Conservation (phyloP, 2,888 invertebrate species). For the Sphecodes monilicornis region DNA sequence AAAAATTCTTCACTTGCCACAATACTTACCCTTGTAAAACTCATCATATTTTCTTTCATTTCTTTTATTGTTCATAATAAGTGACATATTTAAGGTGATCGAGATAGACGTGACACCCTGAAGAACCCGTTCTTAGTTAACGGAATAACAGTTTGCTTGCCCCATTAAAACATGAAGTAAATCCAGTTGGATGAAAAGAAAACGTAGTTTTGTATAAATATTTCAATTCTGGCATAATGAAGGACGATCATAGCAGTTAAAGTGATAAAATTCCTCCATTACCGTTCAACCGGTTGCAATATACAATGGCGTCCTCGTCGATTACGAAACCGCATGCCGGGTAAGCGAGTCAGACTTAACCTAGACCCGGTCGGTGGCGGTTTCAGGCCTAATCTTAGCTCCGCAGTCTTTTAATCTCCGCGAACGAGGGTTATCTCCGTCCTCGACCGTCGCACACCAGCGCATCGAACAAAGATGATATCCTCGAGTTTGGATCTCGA, state of each 20-base stretch:
- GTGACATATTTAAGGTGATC: too few relatives aligned
- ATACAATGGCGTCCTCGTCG: neutral
- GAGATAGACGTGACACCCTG: too few relatives aligned
- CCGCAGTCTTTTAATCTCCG: conserved; percentile 41
- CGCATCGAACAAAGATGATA: conserved; percentile 29
- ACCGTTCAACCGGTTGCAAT: neutral
- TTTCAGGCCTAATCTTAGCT: conserved; percentile 41
- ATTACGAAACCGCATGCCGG: neutral
- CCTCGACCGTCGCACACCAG: conserved; percentile 13
- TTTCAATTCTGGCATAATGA: neutral
- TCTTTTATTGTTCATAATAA: too few relatives aligned
- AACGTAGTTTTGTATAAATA: neutral
- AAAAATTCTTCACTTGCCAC: too few relatives aligned
- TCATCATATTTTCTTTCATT: too few relatives aligned
- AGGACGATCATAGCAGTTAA: neutral
- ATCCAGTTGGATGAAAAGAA: too few relatives aligned
- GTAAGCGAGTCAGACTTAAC: conserved; percentile 19
- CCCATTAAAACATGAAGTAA: too few relatives aligned
- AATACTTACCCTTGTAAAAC: too few relatives aligned
- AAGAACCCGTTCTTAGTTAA: too few relatives aligned
- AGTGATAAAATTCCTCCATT: neutral
- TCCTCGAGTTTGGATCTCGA: conserved; percentile 34
- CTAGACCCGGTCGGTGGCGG: conserved; percentile 14
- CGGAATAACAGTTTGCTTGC: too few relatives aligned
- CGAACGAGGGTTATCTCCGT: conserved; percentile 43